A percentile compares a stretch with the other conserved stretches of the same genome.
Evolutionary conservation across 2,113 vertebrate species (phyloP).

Genomic region (Solea senegalensis): DNA sequence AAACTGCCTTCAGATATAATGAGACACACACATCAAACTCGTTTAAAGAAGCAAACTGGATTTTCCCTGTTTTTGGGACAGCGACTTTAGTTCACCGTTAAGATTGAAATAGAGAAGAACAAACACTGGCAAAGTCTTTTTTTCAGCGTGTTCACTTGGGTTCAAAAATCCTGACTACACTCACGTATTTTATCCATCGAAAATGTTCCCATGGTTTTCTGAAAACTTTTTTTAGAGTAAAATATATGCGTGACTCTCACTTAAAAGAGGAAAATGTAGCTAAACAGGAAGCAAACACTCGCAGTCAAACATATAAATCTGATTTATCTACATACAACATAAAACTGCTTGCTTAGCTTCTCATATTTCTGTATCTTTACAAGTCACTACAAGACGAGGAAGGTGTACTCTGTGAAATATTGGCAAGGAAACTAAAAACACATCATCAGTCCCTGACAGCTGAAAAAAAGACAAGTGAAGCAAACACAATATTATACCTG

Average conservation of each 20-base stretch:
- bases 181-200: no score
- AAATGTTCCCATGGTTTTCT: no score
- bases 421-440: conserved; percentile 41
- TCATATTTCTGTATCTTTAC: conserved; percentile 24
- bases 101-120: no score
- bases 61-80: no score
- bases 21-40: background rate
- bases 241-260: background rate
- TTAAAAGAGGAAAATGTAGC: background rate
- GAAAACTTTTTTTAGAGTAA: no score
- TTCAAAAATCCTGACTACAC: no score
- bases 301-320: background rate
- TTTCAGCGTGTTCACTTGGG: no score
- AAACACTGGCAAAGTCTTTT: no score
- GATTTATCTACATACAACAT: conserved; percentile 6
- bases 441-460: conserved; percentile 29
- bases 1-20: conserved; percentile 4
- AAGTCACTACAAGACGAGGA: conserved; percentile 59
- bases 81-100: no score
- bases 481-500: conserved; percentile 45
- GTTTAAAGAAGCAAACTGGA: background rate
- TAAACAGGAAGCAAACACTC: background rate
- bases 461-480: conserved; percentile 15
- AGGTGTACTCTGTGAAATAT: conserved; percentile 37
- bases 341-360: conserved; percentile 8